phyloP scores from a whole-genome alignment of 1,140 invertebrate genomes.

The Saccostrea cuccullata region DNA sequence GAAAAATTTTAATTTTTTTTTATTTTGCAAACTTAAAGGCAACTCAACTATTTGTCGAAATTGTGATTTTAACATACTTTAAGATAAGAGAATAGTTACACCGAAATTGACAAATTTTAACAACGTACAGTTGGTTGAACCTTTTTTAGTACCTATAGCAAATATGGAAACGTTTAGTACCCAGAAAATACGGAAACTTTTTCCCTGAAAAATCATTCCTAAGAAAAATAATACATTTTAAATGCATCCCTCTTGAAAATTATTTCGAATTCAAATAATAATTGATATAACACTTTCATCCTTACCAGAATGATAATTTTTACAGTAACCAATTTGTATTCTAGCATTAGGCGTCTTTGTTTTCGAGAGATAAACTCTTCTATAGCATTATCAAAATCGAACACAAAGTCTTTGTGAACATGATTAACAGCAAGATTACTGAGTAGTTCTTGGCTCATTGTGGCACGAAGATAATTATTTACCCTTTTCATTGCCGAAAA shows the following conservation, averaged over 20 bases:
- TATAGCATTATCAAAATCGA: constrained; percentile 1
- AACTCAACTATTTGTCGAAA: not conserved
- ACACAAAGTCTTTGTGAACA: not conserved
- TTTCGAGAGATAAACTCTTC: not conserved
- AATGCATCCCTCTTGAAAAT: not conserved
- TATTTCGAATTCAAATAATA: constrained; percentile 15
- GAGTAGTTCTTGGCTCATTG: not conserved
- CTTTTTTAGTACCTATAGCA: not conserved
- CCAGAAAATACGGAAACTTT: not conserved
- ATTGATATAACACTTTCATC: not conserved
- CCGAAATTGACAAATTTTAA: not conserved
- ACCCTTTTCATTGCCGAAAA: constrained; percentile 11
- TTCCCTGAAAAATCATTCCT: not conserved
- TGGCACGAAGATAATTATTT: not conserved
- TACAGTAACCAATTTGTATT: constrained; percentile 11
- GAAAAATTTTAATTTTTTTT: not conserved
- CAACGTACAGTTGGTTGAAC: not conserved
- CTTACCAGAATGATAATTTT: not conserved
- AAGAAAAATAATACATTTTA: not conserved
- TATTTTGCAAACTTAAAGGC: not conserved
- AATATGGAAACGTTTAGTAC: constrained; percentile 21
- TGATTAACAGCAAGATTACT: constrained; percentile 12
- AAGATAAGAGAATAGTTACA: not conserved
- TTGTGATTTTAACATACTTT: not conserved
- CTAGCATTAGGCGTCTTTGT: not conserved